Conservation (phyloP, 2,797 vertebrate genomes). For the Sebastes taczanowskii region DNA sequence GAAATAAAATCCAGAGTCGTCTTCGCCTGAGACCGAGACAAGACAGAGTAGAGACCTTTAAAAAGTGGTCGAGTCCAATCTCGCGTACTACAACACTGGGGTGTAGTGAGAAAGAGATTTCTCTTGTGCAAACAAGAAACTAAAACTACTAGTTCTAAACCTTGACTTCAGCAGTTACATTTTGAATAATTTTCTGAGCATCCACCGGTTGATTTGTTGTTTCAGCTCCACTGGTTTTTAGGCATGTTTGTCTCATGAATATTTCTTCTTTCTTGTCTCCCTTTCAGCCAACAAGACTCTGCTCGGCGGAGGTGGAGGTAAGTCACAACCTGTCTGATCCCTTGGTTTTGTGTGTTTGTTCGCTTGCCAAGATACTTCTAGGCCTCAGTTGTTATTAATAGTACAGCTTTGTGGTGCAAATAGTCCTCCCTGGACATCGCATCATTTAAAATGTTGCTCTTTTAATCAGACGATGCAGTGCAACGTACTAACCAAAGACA, state of each 20-base stretch:
- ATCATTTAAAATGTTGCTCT: constrained; percentile 30
- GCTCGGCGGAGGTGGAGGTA: constrained; percentile 86
- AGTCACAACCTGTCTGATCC: constrained; percentile 64
- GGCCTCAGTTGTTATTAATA: constrained; percentile 36
- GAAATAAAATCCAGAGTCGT: too few species aligned
- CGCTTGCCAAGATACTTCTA: constrained; percentile 27
- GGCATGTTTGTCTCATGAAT: not conserved
- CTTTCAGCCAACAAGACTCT: constrained; percentile 84
- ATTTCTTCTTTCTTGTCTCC: constrained; percentile 38
- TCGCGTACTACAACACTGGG: too few species aligned
- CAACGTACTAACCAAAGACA: not conserved
- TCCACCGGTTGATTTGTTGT: not conserved
- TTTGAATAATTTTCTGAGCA: not conserved
- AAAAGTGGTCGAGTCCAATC: too few species aligned
- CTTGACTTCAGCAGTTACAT: not conserved
- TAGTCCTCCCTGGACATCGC: constrained; percentile 16
- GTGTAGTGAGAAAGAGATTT: not conserved
- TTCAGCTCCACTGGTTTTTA: not conserved
- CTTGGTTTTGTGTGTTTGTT: constrained; percentile 11
- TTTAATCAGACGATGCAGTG: constrained; percentile 43
- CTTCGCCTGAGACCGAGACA: too few species aligned
- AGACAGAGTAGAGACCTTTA: too few species aligned
- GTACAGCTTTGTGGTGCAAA: constrained; percentile 43
- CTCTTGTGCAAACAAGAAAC: not conserved
- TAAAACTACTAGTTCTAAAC: not conserved